Base-by-base conservation (phyloP, 2,797 vertebrate genomes). In the Aphelocoma californica region DNA sequence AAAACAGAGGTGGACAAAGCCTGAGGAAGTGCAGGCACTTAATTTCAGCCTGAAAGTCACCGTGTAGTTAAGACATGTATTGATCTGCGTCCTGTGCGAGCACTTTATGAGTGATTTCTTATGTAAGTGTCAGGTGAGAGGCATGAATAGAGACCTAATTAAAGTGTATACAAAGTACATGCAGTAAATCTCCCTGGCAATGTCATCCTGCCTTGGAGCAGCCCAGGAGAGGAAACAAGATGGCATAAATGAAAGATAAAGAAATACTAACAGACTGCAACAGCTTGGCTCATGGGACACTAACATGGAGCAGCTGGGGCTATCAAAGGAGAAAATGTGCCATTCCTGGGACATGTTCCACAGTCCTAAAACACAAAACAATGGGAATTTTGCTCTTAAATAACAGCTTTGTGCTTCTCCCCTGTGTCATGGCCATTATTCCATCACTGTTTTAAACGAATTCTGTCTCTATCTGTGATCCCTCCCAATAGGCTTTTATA, bases 51-150 rank as follows among this genome's bases (percentile, higher is more conserved):
- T 85, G 94, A 72, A 93, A 96, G 91, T 95, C 93, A 81, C 74
- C 3, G 58, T 36, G 83, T 8, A 3, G 79, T 93, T 60, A 56
- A 69, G 93, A 47, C 58, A 0, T 1, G 71, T 89, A 96, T 95
- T 72, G 95, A 97, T 96, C 95, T 87, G 94, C 0, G 11, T 87
- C n/a, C 92, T 60, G 74, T 15, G 90, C 32, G 65, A 17, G 94
- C 85, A 36, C 50, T 95, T 93, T 93, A 91, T 96, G 96, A 97
- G 95, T 96, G 96, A 96, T 96, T 96, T 95, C 96, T 96, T 96
- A 88, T 81, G 91, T 86, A 91, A 92, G 92, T 86, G 94, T 93
- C 96, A 94, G 90, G 89, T 88, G 81, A 91, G 75, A 92, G 93
- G 80, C 95, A 96, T 72, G 94, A 95, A 95, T 83, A 77, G 96